Base-by-base conservation (phyloP, 2,113 vertebrate genomes). In the Notothenia rossii region DNA sequence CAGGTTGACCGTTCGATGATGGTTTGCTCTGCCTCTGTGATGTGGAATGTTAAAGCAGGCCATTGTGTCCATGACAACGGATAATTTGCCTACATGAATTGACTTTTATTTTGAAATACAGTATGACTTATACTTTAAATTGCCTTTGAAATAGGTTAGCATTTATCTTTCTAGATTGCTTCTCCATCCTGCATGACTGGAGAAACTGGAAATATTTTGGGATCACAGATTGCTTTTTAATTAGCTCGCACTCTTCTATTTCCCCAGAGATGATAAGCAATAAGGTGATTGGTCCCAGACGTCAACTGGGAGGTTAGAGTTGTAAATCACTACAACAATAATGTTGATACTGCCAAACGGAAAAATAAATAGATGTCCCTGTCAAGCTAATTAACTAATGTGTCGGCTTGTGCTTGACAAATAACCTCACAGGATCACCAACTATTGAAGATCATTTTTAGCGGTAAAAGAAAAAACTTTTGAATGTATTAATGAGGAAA, bases 221-320 rank as follows among this genome's bases (percentile, higher is more conserved):
- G 84, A 84, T 68, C 81, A 83, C 81, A 88, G 87, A 92, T 91
- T 91, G 89, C 82, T 81, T 91, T 94, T 90, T 91, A 93, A 94
- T 94, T 85, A 87, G 81, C 79, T 86, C 86, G 85, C 83, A 59
- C 79, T 85, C 65, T 73, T 74, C 72, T 84, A 69, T 72, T 56
- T 87, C 84, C 79, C 83, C 33, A 60, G 82, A 87, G 87, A 89
- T 92, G 86, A 92, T 91, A 87, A 86, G 84, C 84, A 88, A 80
- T 66, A 78, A 69, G 48, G 61, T 82, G 74, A 81, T 60, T 29
- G 56, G 54, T 72, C 78, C 83, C 77, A 77, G 82, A 80, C n/a
- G 29, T 64, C 86, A 90, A 82, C 73, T 76, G 68, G 61, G 84
- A 76, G 71, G 79, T 90, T 82, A 79, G 75, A 84, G 73, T 88